These are phyloP conservation scores for Echinops telfairi DNA, from an alignment of 2,113 vertebrate genomes.

Conservation along the genomic window DNA sequence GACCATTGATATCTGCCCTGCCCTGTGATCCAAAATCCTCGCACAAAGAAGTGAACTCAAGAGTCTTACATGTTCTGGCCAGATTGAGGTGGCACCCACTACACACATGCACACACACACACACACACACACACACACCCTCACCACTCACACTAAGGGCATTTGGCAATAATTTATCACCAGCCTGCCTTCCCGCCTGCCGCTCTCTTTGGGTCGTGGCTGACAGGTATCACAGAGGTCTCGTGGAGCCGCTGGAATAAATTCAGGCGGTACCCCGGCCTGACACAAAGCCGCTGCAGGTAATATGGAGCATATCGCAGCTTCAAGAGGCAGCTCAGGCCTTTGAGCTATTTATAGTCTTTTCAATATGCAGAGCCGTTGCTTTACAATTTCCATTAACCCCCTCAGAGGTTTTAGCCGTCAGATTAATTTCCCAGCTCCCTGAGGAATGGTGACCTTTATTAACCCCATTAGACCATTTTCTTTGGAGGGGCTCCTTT, in stretches of 20 bases:
- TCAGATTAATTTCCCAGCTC: constrained; percentile 76
- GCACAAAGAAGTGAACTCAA: neutral
- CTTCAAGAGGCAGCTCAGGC: neutral
- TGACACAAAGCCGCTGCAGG: constrained; percentile 1
- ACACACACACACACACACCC: no score
- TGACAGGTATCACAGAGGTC: neutral
- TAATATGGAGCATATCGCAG: neutral
- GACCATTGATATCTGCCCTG: neutral
- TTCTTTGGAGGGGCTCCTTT: constrained; percentile 62
- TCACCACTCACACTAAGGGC: neutral
- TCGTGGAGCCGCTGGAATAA: neutral
- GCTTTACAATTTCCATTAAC: constrained; percentile 69
- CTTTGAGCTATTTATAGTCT: constrained; percentile 73
- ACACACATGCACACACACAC: neutral
- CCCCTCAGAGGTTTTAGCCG: constrained; percentile 65
- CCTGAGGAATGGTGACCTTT: constrained; percentile 66
- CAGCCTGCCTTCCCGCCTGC: neutral
- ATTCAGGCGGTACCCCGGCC: neutral
- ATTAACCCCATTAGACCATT: constrained; percentile 72
- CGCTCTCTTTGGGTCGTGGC: neutral
- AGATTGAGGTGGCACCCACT: neutral
- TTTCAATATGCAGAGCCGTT: constrained; percentile 65
- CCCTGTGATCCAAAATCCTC: constrained; percentile 37
- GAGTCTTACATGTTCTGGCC: neutral
- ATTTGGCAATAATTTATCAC: neutral